phyloP scores from a whole-genome alignment of 2,797 vertebrate species.

The Xerus rutilus region DNA sequence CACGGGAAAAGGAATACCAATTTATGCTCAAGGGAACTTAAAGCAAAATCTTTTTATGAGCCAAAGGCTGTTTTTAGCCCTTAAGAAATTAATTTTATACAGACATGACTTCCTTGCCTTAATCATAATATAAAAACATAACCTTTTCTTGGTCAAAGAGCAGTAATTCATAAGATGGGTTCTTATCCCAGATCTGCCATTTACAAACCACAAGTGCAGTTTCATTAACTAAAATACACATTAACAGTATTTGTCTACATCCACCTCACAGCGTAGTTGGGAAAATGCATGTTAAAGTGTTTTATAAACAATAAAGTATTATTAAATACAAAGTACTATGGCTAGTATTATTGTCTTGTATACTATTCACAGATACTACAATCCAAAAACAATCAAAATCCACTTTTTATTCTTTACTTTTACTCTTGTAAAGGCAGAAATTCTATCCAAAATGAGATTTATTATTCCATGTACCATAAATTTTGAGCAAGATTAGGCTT shows the following conservation, averaged over 20 bases:
- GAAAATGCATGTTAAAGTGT: background rate
- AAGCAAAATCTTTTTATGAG: background rate
- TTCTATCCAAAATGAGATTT: background rate
- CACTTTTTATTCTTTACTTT: background rate
- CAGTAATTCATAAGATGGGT: background rate
- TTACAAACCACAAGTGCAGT: conserved; percentile 5
- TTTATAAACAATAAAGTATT: conserved; percentile 20
- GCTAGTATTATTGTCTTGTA: background rate
- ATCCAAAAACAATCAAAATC: background rate
- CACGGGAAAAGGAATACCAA: background rate
- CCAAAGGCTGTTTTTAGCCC: background rate
- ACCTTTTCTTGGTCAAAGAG: conserved; percentile 22
- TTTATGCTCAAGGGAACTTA: background rate
- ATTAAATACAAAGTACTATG: conserved; percentile 3
- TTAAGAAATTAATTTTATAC: background rate
- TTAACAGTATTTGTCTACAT: background rate
- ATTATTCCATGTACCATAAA: background rate
- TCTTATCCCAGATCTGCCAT: conserved; percentile 6
- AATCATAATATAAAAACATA: background rate
- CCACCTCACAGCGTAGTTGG: background rate
- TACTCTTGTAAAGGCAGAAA: conserved; percentile 1
- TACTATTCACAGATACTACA: background rate
- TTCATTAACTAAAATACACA: background rate
- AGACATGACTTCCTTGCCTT: background rate
- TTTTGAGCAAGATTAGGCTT: background rate